These are phyloP conservation scores for Halictus ligatus DNA, from an alignment of 2,888 invertebrate genomes.

Conservation along the genomic window DNA sequence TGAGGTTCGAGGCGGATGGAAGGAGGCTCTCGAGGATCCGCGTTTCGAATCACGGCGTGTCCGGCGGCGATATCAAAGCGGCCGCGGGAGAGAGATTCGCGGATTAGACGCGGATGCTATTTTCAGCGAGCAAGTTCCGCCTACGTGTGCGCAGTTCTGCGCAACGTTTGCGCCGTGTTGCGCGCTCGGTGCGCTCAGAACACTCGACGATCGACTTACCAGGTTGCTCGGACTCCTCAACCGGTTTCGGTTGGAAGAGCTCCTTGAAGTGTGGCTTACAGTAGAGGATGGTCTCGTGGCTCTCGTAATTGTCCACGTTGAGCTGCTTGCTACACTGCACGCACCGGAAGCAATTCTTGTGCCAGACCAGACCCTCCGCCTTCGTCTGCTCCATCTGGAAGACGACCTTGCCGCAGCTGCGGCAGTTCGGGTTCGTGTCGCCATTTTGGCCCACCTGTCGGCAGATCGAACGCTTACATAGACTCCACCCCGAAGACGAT, in stretches of 20 bases:
- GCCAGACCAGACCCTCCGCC: conserved; percentile 95
- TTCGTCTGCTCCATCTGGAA: conserved; percentile 99
- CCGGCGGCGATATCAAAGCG: conserved; percentile 28
- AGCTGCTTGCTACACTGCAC: conserved; percentile 96
- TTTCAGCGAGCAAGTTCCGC: conserved; percentile 48
- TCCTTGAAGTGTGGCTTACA: conserved; percentile 97
- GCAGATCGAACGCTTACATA: conserved; percentile 9
- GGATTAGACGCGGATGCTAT: conserved; percentile 37
- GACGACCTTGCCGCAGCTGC: conserved; percentile 94
- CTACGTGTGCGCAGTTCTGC: conserved; percentile 27
- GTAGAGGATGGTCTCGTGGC: conserved; percentile 95
- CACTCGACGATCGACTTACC: conserved; percentile 85
- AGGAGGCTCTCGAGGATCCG: background rate
- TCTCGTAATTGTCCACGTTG: conserved; percentile 96
- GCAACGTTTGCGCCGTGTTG: conserved; percentile 9
- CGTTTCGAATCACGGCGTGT: background rate
- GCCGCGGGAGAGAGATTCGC: conserved; percentile 27
- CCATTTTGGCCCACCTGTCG: conserved; percentile 82
- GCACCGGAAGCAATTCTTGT: conserved; percentile 97
- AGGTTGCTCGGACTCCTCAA: conserved; percentile 89
- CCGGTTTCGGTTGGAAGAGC: conserved; percentile 95
- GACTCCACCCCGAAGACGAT: background rate
- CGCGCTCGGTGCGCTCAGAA: background rate
- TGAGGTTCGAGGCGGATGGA: background rate
- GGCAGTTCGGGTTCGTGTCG: conserved; percentile 89